Percentiles rank a stretch among this genome's conserved stretches.
Conservation (phyloP, 2,888 invertebrate species). For the Adineta ricciae region DNA sequence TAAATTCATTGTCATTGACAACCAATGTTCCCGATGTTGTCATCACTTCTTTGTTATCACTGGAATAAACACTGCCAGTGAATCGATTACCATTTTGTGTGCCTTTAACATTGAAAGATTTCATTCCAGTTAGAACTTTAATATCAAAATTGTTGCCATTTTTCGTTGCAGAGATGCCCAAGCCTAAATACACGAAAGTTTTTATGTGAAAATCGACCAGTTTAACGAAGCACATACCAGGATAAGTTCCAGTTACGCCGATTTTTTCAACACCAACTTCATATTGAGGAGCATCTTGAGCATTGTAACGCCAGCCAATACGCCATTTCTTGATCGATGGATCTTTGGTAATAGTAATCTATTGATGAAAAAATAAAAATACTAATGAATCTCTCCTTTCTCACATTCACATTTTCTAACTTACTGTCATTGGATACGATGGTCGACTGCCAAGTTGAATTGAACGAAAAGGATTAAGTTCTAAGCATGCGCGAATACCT, state of each 20-base stretch:
- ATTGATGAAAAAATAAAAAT: background rate
- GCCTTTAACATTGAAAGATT: slow-evolving; percentile 9
- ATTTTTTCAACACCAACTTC: background rate
- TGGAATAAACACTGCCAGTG: background rate
- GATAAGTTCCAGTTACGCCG: background rate
- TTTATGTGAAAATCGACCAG: too few relatives aligned
- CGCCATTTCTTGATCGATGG: background rate
- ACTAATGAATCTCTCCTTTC: background rate
- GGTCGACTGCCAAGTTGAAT: background rate
- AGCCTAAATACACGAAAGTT: background rate
- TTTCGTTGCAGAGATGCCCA: background rate
- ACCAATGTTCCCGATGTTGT: background rate
- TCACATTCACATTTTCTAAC: background rate
- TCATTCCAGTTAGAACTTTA: slow-evolving; percentile 14
- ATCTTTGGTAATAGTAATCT: background rate
- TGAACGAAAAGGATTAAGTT: slow-evolving; percentile 17
- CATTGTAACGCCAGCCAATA: background rate
- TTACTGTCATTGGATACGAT: background rate
- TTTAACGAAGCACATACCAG: too few relatives aligned
- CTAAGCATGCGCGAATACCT: background rate
- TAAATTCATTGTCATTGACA: background rate
- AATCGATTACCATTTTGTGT: background rate
- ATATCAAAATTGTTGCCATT: background rate
- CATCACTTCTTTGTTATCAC: background rate
- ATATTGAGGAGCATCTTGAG: background rate